phyloP scores from a whole-genome alignment of 2,888 invertebrate species.

The Neoascia interrupta region DNA sequence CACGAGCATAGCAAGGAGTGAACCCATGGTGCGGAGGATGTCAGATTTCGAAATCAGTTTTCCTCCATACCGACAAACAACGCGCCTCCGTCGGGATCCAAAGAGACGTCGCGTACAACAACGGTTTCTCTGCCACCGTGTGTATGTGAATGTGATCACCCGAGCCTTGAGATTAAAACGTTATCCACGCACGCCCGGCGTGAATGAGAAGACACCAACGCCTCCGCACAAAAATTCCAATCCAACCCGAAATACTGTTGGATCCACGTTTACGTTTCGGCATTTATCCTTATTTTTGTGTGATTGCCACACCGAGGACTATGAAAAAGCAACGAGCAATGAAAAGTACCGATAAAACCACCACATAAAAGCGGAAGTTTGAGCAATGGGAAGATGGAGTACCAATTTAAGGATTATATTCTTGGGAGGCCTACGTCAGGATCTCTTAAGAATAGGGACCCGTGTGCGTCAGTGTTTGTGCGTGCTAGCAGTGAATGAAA shows the following conservation, averaged over 20 bases:
- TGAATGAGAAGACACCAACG: background rate
- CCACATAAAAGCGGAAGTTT: background rate
- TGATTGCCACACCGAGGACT: background rate
- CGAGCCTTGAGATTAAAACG: conserved; percentile 30
- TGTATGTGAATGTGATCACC: background rate
- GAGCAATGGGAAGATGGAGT: too few species aligned
- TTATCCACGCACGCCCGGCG: conserved; percentile 15
- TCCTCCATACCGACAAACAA: background rate
- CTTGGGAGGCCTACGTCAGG: background rate
- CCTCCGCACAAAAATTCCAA: conserved; percentile 19
- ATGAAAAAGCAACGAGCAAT: conserved; percentile 27
- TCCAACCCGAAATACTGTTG: conserved; percentile 25
- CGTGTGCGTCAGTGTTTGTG: background rate
- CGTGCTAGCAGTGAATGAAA: background rate
- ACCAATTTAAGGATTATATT: background rate
- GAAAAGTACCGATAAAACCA: background rate
- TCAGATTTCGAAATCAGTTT: conserved; percentile 43
- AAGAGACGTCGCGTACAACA: background rate
- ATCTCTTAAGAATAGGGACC: background rate
- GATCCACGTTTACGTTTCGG: conserved; percentile 22
- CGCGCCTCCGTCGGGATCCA: too few species aligned
- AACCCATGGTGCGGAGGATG: conserved; percentile 24
- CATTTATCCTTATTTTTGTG: conserved; percentile 26
- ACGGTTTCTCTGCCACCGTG: background rate
- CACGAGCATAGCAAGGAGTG: background rate